Base-by-base conservation (phyloP, 1,140 invertebrate species). In the Adoxophyes honmai region DNA sequence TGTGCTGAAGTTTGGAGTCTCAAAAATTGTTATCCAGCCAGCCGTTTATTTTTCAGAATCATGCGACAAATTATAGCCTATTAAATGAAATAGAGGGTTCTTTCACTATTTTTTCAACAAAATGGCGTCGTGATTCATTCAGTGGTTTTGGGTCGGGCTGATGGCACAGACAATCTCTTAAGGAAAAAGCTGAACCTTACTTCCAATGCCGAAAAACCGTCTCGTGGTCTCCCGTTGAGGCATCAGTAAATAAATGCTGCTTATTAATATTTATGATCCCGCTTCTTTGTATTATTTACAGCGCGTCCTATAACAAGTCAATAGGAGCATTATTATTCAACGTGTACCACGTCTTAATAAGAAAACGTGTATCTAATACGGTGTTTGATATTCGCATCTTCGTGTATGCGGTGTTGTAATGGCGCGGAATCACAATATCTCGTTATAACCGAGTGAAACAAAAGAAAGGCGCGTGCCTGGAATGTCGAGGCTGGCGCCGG, bases 361-460 rank as follows among this genome's bases (percentile, higher is more conserved):
- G 80, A 85, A 82, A 80, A 83, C 78, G 77, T 79, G 78, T 81
- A 77, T 81, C 67, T 78, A 79, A 81, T 70, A 68, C 69, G 71
- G 71, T 81, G 75, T 78, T 77, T 76, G 78, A 79, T 84, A 83
- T 84, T 83, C 81, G 75, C 75, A 75, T 81, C 73, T 68, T 77
- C 71, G 68, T 78, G 66, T 77, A 78, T 81, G 75, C 73, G 78
- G 81, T 80, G 74, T 75, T 72, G 75, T 86, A 86, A 85, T 88
- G 75, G 84, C 63, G 62, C 57, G 70, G 79, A 86, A 88, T 88
- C 84, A 86, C 84, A 86, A 88, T 86, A 88, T 88, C 84, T 84
- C 80, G 82, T 88, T 88, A 86, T 86, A 84, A 73, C 72, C 76
- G 81, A 74, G 68, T 68, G 78, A 86, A 84, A 86, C 84, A 86